A percentile compares a stretch with the other conserved stretches of the same genome.
These are phyloP conservation scores for Heterodera carotae DNA, from an alignment of 1,140 invertebrate genomes.

Conservation along the genomic window DNA sequence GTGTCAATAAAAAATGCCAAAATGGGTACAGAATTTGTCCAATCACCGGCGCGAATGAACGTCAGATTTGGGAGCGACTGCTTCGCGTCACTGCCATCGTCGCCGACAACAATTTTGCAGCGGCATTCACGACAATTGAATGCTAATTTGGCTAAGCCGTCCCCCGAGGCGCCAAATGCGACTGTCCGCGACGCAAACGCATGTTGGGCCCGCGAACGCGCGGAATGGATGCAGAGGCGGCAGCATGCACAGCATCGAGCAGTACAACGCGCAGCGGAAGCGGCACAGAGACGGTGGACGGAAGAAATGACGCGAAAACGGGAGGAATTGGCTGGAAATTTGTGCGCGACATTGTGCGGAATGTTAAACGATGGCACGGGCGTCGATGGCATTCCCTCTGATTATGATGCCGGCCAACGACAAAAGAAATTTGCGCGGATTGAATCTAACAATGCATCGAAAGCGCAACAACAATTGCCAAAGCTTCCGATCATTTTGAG, in stretches of 20 bases:
- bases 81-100: neutral
- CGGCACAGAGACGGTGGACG: neutral
- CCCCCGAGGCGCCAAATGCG: neutral
- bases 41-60: neutral
- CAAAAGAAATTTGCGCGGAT: no score
- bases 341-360: neutral
- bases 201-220: neutral
- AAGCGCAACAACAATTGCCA: neutral
- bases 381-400: neutral
- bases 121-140: neutral
- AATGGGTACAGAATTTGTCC: neutral
- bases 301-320: neutral
- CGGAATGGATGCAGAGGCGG: neutral
- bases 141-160: neutral
- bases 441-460: no score
- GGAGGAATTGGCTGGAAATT: neutral
- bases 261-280: neutral
- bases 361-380: neutral
- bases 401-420: neutral
- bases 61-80: neutral
- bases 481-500: neutral
- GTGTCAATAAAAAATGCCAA: neutral
- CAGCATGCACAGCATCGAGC: neutral
- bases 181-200: conserved; percentile 1
- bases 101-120: neutral